A percentile compares a stretch with the other conserved stretches of the same genome.
Conservation (phyloP, 1,140 invertebrate genomes). For the Ctenoplectra terminalis region DNA sequence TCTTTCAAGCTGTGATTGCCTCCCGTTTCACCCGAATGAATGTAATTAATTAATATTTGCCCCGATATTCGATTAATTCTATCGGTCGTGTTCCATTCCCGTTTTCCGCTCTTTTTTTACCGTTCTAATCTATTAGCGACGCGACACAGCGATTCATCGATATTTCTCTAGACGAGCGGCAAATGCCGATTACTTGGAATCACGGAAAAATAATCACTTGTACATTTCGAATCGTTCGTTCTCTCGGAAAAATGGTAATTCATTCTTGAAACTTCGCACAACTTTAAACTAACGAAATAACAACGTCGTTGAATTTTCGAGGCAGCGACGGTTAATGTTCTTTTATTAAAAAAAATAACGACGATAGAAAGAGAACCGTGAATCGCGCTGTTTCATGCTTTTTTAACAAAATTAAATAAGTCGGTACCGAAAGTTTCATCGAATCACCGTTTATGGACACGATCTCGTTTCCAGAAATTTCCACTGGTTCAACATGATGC, state of each 20-base stretch:
- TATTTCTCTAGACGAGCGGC: not conserved
- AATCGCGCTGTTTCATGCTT: too few species aligned
- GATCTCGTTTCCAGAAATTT: slow-evolving; percentile 35
- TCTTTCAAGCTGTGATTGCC: slow-evolving; percentile 49
- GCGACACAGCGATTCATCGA: slow-evolving; percentile 20
- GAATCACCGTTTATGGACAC: slow-evolving; percentile 40
- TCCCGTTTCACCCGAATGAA: slow-evolving; percentile 43
- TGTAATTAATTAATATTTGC: slow-evolving; percentile 56
- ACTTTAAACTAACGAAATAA: too few species aligned
- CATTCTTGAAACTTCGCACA: too few species aligned
- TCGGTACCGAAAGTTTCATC: slow-evolving; percentile 29
- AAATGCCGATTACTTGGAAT: not conserved
- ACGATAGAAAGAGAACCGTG: too few species aligned
- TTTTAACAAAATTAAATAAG: too few species aligned
- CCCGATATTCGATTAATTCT: slow-evolving; percentile 48
- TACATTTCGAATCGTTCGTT: slow-evolving; percentile 30
- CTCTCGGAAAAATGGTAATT: too few species aligned
- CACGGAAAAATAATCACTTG: not conserved
- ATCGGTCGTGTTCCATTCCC: slow-evolving; percentile 19
- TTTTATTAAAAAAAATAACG: too few species aligned
- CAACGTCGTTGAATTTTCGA: too few species aligned
- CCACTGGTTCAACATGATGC: slow-evolving; percentile 51
- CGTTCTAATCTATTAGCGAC: slow-evolving; percentile 19
- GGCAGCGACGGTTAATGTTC: too few species aligned
- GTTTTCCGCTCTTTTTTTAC: not conserved